Conservation (phyloP, 2,797 vertebrate species). For the Threskiornis aethiopicus region DNA sequence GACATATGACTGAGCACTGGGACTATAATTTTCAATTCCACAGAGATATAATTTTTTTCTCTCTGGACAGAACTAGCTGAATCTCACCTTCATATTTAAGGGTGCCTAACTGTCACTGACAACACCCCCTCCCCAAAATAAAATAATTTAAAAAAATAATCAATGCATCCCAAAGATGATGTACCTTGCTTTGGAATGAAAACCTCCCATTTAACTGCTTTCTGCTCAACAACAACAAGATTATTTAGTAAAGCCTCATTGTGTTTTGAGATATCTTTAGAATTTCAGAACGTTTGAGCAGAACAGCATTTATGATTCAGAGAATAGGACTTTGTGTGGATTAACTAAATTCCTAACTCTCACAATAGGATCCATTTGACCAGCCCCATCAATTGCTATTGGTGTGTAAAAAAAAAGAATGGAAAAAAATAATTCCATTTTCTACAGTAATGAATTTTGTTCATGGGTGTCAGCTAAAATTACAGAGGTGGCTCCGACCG, state of each 20-base stretch:
- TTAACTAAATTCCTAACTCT: not conserved
- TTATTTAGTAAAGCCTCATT: not conserved
- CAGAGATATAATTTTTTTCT: not conserved
- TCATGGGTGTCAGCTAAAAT: not conserved
- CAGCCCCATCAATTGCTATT: not conserved
- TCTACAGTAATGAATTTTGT: not conserved
- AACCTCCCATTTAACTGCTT: not conserved
- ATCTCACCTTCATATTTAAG: not conserved
- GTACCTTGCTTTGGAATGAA: not conserved
- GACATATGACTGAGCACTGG: not conserved
- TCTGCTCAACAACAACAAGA: not conserved
- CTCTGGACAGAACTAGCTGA: not conserved
- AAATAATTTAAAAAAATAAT: not conserved
- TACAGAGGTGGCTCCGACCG: not conserved
- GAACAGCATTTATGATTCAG: not conserved
- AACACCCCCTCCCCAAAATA: accelerated
- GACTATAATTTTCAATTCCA: not conserved
- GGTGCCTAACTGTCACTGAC: not conserved
- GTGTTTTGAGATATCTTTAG: not conserved
- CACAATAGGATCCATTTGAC: not conserved
- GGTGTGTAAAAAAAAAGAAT: not conserved
- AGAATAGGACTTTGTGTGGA: not conserved
- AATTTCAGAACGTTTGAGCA: not conserved
- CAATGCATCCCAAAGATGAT: not conserved
- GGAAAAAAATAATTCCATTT: not conserved